phyloP scores from a whole-genome alignment of 2,888 invertebrate species.

The Cecidostiba fungosa region DNA sequence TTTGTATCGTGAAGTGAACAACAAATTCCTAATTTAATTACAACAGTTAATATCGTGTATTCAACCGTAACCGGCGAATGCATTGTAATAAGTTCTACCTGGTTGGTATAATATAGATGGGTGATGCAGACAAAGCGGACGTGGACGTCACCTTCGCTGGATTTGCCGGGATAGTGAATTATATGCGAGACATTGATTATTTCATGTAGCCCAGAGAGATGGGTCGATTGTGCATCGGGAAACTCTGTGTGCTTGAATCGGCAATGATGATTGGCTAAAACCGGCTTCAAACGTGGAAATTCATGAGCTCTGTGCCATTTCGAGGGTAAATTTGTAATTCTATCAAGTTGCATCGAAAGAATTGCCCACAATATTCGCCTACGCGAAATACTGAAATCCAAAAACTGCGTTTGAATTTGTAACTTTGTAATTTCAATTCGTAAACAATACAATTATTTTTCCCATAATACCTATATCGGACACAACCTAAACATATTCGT shows the following conservation, averaged over 20 bases:
- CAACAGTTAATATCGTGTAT: background rate
- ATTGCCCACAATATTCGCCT: background rate
- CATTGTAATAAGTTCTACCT: background rate
- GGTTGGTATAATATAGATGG: background rate
- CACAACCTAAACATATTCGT: background rate
- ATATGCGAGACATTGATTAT: slow-evolving; percentile 32
- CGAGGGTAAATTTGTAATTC: background rate
- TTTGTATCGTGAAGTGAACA: background rate
- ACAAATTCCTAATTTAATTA: background rate
- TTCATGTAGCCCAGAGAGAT: background rate
- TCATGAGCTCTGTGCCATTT: background rate
- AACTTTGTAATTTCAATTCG: background rate
- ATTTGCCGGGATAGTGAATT: background rate
- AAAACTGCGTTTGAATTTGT: background rate
- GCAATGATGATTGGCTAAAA: slow-evolving; percentile 9
- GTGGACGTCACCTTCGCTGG: background rate
- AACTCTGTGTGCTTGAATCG: background rate
- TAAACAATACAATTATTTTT: background rate
- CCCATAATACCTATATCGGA: background rate
- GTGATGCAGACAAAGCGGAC: background rate
- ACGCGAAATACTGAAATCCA: background rate
- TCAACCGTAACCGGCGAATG: background rate
- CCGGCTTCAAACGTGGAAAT: background rate
- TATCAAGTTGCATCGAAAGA: background rate
- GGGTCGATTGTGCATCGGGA: slow-evolving; percentile 8